Evolutionary conservation across 2,113 vertebrate genomes (phyloP).

Genomic region (Nothoprocta pentlandii): DNA sequence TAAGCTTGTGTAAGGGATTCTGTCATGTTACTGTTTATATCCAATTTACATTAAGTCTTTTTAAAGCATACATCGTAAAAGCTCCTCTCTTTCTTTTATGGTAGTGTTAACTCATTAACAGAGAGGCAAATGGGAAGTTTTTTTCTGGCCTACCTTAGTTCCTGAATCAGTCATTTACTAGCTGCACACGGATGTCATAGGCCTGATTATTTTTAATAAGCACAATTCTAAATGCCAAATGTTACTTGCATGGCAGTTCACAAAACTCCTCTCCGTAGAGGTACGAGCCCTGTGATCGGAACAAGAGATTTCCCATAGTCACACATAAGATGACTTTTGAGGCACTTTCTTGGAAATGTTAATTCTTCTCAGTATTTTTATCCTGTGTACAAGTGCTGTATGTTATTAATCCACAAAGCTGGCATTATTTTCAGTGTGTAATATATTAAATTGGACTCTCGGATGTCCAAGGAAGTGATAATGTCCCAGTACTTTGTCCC

Average conservation of each 20-base stretch:
- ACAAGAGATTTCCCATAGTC: background rate
- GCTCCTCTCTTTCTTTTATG: slow-evolving; percentile 1
- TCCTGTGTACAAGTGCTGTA: background rate
- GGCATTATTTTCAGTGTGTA: fast-evolving
- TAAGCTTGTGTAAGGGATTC: slow-evolving; percentile 52
- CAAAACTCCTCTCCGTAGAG: background rate
- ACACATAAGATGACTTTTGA: background rate
- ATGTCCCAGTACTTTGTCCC: slow-evolving; percentile 18
- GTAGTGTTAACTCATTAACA: slow-evolving; percentile 28
- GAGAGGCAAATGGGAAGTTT: slow-evolving; percentile 55
- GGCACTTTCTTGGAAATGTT: background rate
- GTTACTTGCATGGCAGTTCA: slow-evolving; percentile 18
- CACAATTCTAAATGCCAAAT: slow-evolving; percentile 22
- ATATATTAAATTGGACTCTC: background rate
- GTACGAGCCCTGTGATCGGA: background rate
- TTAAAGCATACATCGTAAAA: slow-evolving; percentile 28
- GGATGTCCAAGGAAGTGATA: background rate
- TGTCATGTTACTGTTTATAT: slow-evolving; percentile 51
- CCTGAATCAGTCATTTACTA: background rate
- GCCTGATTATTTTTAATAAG: background rate
- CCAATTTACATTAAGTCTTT: slow-evolving; percentile 21
- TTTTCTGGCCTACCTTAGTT: background rate
- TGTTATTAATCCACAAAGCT: background rate
- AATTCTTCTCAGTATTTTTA: background rate
- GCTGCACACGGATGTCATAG: background rate